Evolutionary conservation across 2,797 vertebrate genomes (phyloP).

Genomic region (Sciurus vulgaris): DNA sequence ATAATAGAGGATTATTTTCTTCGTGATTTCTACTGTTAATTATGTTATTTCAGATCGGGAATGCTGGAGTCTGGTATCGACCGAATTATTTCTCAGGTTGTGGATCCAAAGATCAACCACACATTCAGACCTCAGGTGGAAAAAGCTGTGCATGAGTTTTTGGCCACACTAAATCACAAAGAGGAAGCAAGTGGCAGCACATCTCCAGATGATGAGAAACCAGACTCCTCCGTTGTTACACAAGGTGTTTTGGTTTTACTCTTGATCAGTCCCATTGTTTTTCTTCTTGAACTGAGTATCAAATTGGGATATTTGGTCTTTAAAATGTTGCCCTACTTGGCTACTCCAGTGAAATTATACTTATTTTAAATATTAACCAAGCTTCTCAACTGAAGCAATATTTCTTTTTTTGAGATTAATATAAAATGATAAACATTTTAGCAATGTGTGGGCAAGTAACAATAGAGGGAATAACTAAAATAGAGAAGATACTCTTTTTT

Average conservation of each 20-base stretch:
- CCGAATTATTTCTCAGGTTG: slow-evolving; percentile 98
- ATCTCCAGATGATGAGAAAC: slow-evolving; percentile 88
- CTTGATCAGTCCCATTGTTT: not conserved
- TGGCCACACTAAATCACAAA: slow-evolving; percentile 93
- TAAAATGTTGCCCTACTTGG: not conserved
- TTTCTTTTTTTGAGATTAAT: not conserved
- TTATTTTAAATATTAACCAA: slow-evolving; percentile 25
- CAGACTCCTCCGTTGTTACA: slow-evolving; percentile 87
- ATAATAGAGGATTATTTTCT: not conserved
- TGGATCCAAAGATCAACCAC: slow-evolving; percentile 99
- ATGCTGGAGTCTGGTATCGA: slow-evolving; percentile 99
- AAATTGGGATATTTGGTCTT: not conserved
- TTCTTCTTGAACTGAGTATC: not conserved
- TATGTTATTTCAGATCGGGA: slow-evolving; percentile 93
- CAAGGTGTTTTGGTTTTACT: slow-evolving; percentile 89
- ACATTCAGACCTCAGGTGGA: slow-evolving; percentile 98
- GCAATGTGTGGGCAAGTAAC: not conserved
- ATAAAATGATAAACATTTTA: slow-evolving; percentile 31
- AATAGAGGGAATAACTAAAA: not conserved
- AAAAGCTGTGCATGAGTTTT: slow-evolving; percentile 96
- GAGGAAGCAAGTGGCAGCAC: slow-evolving; percentile 88
- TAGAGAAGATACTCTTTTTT: slow-evolving; percentile 6
- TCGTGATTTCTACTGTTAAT: slow-evolving; percentile 20
- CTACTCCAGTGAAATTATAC: not conserved
- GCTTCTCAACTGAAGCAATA: not conserved